These are phyloP conservation scores for Alfaro cultratus DNA, from an alignment of 2,797 vertebrate genomes.

Conservation along the genomic window DNA sequence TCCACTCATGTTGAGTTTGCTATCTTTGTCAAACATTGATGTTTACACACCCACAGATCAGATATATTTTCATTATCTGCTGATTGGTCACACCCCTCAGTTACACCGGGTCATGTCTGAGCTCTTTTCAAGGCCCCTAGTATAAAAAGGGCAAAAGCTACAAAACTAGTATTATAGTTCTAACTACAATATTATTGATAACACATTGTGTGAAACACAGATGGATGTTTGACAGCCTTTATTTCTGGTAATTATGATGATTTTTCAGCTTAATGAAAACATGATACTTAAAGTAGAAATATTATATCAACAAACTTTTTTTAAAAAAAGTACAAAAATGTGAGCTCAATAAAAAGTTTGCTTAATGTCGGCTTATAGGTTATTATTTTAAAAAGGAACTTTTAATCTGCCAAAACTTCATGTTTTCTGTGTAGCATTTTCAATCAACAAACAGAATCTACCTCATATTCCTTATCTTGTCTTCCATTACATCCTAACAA, in stretches of 20 bases:
- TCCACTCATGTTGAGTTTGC: conserved; percentile 47
- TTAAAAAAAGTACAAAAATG: too few relatives aligned
- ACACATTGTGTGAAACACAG: too few relatives aligned
- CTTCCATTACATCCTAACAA: not conserved
- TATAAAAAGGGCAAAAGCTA: not conserved
- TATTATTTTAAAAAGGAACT: too few relatives aligned
- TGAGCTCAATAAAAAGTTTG: too few relatives aligned
- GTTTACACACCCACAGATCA: conserved; percentile 50
- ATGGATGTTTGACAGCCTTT: too few relatives aligned
- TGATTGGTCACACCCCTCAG: conserved; percentile 23
- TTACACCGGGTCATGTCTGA: conserved; percentile 14
- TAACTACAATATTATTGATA: too few relatives aligned
- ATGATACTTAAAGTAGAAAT: too few relatives aligned
- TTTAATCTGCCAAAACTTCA: not conserved
- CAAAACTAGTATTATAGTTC: not conserved
- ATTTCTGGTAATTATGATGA: too few relatives aligned
- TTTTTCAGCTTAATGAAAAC: too few relatives aligned
- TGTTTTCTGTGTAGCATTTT: not conserved
- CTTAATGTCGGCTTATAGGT: too few relatives aligned
- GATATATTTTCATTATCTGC: conserved; percentile 30
- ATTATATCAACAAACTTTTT: too few relatives aligned
- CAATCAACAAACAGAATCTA: not conserved
- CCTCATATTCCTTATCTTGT: not conserved
- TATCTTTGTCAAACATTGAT: conserved; percentile 47
- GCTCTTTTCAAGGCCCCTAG: not conserved